Evolutionary conservation across 2,113 vertebrate genomes (phyloP).

Genomic region (Paratilapia polleni): DNA sequence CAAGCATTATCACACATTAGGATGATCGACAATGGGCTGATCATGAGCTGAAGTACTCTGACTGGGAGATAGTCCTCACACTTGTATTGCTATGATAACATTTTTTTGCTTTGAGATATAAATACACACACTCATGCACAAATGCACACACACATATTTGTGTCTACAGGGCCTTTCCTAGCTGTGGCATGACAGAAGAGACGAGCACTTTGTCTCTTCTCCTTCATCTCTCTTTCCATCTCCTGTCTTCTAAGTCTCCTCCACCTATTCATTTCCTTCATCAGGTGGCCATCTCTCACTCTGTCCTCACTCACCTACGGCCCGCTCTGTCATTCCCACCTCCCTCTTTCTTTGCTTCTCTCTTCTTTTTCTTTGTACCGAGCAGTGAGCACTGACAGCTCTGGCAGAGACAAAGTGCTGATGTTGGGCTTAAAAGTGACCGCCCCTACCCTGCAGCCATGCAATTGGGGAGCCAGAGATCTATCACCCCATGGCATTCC

Average conservation of each 20-base stretch:
- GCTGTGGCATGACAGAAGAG: constrained; percentile 48
- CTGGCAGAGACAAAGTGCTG: constrained; percentile 82
- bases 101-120: not conserved
- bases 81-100: not conserved
- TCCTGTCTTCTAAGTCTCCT: constrained; percentile 66
- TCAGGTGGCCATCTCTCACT: constrained; percentile 69
- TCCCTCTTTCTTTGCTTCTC: constrained; percentile 61
- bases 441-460: constrained; percentile 77
- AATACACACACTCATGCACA: constrained; percentile 6
- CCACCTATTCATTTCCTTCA: constrained; percentile 77
- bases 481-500: constrained; percentile 72
- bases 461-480: constrained; percentile 75
- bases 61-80: not conserved
- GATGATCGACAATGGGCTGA: not conserved
- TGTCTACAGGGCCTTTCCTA: constrained; percentile 39
- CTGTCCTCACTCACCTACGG: constrained; percentile 69
- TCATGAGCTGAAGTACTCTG: not conserved
- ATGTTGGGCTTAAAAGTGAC: constrained; percentile 80
- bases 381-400: constrained; percentile 69
- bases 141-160: constrained; percentile 4
- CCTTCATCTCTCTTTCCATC: constrained; percentile 69
- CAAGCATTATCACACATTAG: no score
- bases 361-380: constrained; percentile 60
- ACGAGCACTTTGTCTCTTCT: constrained; percentile 62
- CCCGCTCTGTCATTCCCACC: constrained; percentile 34